phyloP scores from a whole-genome alignment of 2,888 invertebrate genomes.

The Mesorhabditis spiculigera region DNA sequence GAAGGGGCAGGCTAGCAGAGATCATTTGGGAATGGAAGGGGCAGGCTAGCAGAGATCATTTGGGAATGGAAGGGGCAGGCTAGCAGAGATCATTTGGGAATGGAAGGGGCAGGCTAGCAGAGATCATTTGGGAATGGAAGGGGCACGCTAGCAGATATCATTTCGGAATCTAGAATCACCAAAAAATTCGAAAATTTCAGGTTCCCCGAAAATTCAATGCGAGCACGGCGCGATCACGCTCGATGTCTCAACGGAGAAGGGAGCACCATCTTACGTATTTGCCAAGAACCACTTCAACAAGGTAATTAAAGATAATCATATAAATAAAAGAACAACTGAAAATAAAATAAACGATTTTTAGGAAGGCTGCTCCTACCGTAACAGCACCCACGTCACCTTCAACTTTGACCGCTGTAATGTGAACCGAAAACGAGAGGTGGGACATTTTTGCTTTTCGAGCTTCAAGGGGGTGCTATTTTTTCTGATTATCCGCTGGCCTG shows the following conservation, averaged over 20 bases:
- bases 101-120: neutral
- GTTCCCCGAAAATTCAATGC: neutral
- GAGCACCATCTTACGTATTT: slow-evolving; percentile 48
- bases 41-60: no score
- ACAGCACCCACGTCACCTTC: slow-evolving; percentile 43
- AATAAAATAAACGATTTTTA: slow-evolving; percentile 13
- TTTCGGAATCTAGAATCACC: neutral
- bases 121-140: neutral
- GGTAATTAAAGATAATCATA: slow-evolving; percentile 13
- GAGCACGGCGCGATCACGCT: slow-evolving; percentile 36
- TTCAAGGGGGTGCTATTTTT: no score
- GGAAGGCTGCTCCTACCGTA: slow-evolving; percentile 44
- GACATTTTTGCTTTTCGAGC: no score
- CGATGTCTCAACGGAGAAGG: slow-evolving; percentile 34
- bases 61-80: neutral
- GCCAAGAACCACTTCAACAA: slow-evolving; percentile 50
- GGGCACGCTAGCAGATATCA: neutral
- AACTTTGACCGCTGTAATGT: slow-evolving; percentile 53
- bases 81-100: neutral
- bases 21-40: neutral
- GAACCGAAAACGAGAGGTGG: slow-evolving; percentile 49
- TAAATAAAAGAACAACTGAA: neutral
- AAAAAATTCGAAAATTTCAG: neutral
- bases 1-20: neutral
- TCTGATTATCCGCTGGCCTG: no score